Conservation (phyloP, 1,140 invertebrate genomes). For the Zaprionus ornatus region DNA sequence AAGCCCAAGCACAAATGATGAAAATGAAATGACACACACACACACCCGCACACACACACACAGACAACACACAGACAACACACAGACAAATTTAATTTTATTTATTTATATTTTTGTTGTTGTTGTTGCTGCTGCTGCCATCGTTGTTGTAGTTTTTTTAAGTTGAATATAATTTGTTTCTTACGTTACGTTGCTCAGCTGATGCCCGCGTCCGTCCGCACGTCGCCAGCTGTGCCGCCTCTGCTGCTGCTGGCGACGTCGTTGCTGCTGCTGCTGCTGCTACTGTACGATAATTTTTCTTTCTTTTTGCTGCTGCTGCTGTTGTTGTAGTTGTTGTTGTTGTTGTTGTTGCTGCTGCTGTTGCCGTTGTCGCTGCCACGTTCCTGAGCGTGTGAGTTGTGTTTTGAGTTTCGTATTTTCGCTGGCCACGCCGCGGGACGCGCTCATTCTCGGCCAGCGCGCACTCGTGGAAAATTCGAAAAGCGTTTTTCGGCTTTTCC, state of each 20-base stretch:
- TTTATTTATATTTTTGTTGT: conserved; percentile 46
- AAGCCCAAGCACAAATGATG: conserved; percentile 47
- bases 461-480: conserved; percentile 71
- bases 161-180: conserved; percentile 80
- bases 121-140: conserved; percentile 2
- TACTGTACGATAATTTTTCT: conserved; percentile 63
- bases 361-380: conserved; percentile 10
- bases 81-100: conserved; percentile 37
- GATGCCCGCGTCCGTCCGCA: conserved; percentile 30
- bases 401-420: conserved; percentile 67
- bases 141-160: conserved; percentile 48
- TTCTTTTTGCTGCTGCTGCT: conserved; percentile 29
- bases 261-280: neutral
- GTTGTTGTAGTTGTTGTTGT: conserved; percentile 18
- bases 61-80: conserved; percentile 32
- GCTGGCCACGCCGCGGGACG: conserved; percentile 75
- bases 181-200: conserved; percentile 66
- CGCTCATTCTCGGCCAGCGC: conserved; percentile 71
- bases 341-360: conserved; percentile 2
- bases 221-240: conserved; percentile 3
- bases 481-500: conserved; percentile 17
- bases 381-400: conserved; percentile 46
- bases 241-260: neutral
- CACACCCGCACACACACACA: conserved; percentile 8
- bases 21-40: conserved; percentile 72